A percentile compares a stretch with the other conserved stretches of the same genome.
Conservation (phyloP, 2,113 vertebrate genomes). For the mouse (Mus musculus) region DNA sequence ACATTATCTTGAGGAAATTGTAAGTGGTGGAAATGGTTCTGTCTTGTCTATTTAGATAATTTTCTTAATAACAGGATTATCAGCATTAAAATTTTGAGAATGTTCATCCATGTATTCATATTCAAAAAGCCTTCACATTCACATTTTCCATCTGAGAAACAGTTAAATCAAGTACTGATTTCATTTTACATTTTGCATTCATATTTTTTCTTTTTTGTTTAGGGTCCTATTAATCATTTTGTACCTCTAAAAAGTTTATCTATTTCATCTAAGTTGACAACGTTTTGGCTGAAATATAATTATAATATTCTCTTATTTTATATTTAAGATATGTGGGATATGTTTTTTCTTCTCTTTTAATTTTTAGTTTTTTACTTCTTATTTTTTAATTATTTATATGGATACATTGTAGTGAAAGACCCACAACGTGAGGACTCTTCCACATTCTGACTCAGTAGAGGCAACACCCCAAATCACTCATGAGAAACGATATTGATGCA, state of each 20-base stretch:
- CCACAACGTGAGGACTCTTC: too few species aligned
- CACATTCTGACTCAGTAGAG: too few species aligned
- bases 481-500: too few species aligned
- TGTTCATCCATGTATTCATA: neutral
- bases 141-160: neutral
- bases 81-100: neutral
- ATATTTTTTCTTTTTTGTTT: neutral
- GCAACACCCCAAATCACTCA: too few species aligned
- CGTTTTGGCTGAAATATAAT: neutral
- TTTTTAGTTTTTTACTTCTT: neutral
- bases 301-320: neutral
- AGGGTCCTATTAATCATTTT: neutral
- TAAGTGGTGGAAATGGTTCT: neutral
- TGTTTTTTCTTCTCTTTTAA: neutral
- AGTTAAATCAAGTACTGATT: neutral
- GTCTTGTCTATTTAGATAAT: neutral
- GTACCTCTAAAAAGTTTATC: neutral
- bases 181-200: neutral
- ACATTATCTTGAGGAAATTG: neutral
- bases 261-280: neutral
- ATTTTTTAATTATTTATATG: too few species aligned
- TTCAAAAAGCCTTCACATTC: neutral
- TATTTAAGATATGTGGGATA: neutral
- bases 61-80: neutral
- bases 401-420: too few species aligned